Evolutionary conservation across 2,113 vertebrate genomes (phyloP), one percentile per base, ranked within the genome.

Genomic region (Mungos mungo): DNA sequence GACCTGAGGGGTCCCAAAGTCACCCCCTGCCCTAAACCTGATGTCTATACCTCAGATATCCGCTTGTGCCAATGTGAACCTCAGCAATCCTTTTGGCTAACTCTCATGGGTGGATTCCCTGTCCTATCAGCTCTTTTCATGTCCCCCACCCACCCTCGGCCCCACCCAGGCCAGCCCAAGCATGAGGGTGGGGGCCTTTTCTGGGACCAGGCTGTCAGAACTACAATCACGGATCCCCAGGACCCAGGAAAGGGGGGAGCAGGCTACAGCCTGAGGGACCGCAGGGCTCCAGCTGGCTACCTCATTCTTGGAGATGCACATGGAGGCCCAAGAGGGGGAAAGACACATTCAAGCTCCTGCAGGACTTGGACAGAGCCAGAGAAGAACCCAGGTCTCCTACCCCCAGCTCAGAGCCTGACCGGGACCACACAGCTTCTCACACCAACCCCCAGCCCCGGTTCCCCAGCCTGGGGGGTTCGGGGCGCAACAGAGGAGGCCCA

Each of bases 151-250:
- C 45, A 31, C 10, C 72, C n/a, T 16, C 4, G 0, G 33, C 19
- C 71, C 72, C 74, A 89, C 50, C 88, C 77, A 66, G 84, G 84
- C 84, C 57, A 19, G 76, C 19, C 12, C 2, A 38, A 79, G 54
- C 47, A 8, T 5, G 41, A 97, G 92, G 83, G 90, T 31, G 57
- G 94, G 63, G 84, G 66, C 92, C 76, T 88, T 76, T 80, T 69
- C 33, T 77, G 92, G 82, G 83, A 93, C 16, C 47, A 63, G 65
- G 84, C 93, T 72, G 77, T 18, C 2, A 31, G 74, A 88, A 82
- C 23, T n/a, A 29, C 29, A 65, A 83, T 93, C 94, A 90, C 8
- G 38, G 77, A 68, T 50, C 47, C 33, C 52, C 66, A 52, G 71
- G 66, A 87, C 38, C 38, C 50, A 41, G 72, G 83, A 96, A 83